A percentile compares a stretch with the other conserved stretches of the same genome.
These are phyloP conservation scores for Heteropelma amictum DNA, from an alignment of 2,888 invertebrate genomes.

Conservation along the genomic window DNA sequence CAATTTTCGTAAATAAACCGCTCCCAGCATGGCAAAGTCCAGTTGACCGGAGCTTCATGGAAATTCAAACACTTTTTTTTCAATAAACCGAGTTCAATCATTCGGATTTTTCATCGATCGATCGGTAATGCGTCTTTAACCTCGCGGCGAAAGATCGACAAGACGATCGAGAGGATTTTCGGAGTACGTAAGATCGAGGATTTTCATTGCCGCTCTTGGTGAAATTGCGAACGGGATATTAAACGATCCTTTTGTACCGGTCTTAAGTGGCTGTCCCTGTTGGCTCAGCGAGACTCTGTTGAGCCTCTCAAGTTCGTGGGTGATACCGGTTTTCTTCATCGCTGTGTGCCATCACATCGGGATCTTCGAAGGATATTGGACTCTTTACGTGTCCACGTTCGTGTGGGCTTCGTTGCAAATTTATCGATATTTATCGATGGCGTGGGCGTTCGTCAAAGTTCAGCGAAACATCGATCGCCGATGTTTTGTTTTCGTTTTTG, in stretches of 20 bases:
- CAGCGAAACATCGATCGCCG: background rate
- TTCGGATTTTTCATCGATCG: background rate
- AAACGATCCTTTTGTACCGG: constrained; percentile 6
- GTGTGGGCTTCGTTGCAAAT: background rate
- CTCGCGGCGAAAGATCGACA: too few species aligned
- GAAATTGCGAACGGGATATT: constrained; percentile 18
- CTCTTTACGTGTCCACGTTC: constrained; percentile 23
- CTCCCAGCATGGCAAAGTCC: background rate
- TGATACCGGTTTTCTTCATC: constrained; percentile 54
- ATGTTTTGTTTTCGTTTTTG: background rate
- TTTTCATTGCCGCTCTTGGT: constrained; percentile 1
- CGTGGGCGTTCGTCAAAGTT: constrained; percentile 24
- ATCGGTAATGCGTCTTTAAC: background rate
- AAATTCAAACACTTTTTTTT: background rate
- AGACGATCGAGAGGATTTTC: background rate
- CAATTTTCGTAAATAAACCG: too few species aligned
- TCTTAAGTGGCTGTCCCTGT: constrained; percentile 3
- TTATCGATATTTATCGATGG: background rate
- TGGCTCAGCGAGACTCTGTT: constrained; percentile 19
- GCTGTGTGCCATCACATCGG: constrained; percentile 45
- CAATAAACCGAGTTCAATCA: background rate
- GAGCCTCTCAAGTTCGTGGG: constrained; percentile 44
- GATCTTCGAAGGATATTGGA: constrained; percentile 52
- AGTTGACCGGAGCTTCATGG: background rate
- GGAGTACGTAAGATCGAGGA: background rate